Base-by-base conservation (phyloP, 1,140 invertebrate genomes). In the Pogonognathellus flavescens region DNA sequence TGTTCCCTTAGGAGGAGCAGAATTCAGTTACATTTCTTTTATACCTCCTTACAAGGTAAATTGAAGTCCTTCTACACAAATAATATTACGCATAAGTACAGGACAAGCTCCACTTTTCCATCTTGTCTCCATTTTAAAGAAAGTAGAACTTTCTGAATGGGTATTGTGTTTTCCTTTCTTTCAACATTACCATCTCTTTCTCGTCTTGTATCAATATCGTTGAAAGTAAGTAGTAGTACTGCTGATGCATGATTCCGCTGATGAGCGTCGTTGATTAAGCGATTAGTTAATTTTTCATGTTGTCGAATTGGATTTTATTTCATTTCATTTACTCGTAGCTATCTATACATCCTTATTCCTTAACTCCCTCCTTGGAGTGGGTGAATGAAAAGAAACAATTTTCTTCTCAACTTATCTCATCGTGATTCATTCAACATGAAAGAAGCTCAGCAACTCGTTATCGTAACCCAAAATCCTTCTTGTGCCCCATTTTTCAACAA, bases 201-300 rank as follows among this genome's bases (percentile, higher is more conserved):
- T 41, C n/a, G n/a, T n/a, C n/a, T n/a, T n/a, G 6, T 41, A 41
- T 41, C 31, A 41, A 41, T 41, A 41, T 76, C 66, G 80, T 76
- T 84, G 83, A 84, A 72, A 66, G 60, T n/a, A 41, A 41, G 31
- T 41, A 41, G 31, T 10, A 10, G 1, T 84, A 80, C 49, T 80
- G 83, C 57, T 84, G 72, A 84, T 70, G 76, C 76, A 84, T 84
- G 83, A 84, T 80, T 80, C 50, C 41, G 13, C 59, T 83, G 82
- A 83, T 83, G 82, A 4, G 70, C 16, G 22, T 84, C 83, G 62
- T 18, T 16, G 53, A n/a, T 84, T 84, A 41, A 49, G 16, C 83
- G 83, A 84, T 84, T 84, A 66, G 18, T 72, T 72, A 70, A 84
- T 76, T 84, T 84, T 84, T 84, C 83, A 72, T 84, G 50, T 76